Conservation (phyloP, 1,140 invertebrate genomes). For the Drosophila ananassae region DNA sequence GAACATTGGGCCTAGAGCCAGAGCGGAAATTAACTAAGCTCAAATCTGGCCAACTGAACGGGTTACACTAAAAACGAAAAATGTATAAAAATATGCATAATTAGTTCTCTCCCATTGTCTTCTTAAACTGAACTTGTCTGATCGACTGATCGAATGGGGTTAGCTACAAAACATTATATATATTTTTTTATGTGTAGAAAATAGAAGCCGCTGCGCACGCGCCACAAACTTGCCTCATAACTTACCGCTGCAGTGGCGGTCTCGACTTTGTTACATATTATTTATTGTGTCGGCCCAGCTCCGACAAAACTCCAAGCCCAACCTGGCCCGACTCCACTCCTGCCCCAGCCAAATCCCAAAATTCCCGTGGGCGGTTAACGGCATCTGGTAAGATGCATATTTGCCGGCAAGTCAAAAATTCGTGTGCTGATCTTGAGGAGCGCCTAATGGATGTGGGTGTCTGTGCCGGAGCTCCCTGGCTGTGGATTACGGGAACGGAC, state of each 20-base stretch:
- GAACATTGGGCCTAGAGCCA: slow-evolving; percentile 58
- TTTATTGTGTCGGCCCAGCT: slow-evolving; percentile 65
- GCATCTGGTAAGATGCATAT: slow-evolving; percentile 68
- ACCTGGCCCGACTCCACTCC: neutral
- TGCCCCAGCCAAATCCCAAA: slow-evolving; percentile 22
- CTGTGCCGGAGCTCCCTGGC: slow-evolving; percentile 41
- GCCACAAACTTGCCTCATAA: slow-evolving; percentile 70
- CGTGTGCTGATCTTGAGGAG: slow-evolving; percentile 52
- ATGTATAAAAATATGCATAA: neutral
- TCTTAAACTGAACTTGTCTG: too few relatives aligned
- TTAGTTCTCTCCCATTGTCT: too few relatives aligned
- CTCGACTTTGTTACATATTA: slow-evolving; percentile 81
- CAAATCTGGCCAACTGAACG: slow-evolving; percentile 17
- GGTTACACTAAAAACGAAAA: neutral
- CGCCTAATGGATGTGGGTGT: slow-evolving; percentile 67
- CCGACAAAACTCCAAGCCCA: slow-evolving; percentile 8
- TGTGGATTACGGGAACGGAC: slow-evolving; percentile 47
- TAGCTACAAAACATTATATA: too few relatives aligned
- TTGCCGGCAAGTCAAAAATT: slow-evolving; percentile 65
- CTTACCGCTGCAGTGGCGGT: slow-evolving; percentile 58
- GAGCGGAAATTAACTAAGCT: slow-evolving; percentile 71
- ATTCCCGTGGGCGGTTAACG: slow-evolving; percentile 73
- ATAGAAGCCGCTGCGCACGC: slow-evolving; percentile 60
- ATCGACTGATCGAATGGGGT: too few relatives aligned
- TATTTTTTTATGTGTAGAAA: slow-evolving; percentile 9